A percentile compares a stretch with the other conserved stretches of the same genome.
Evolutionary conservation across 2,888 invertebrate genomes (phyloP).

Genomic region (Aphrophora alni): DNA sequence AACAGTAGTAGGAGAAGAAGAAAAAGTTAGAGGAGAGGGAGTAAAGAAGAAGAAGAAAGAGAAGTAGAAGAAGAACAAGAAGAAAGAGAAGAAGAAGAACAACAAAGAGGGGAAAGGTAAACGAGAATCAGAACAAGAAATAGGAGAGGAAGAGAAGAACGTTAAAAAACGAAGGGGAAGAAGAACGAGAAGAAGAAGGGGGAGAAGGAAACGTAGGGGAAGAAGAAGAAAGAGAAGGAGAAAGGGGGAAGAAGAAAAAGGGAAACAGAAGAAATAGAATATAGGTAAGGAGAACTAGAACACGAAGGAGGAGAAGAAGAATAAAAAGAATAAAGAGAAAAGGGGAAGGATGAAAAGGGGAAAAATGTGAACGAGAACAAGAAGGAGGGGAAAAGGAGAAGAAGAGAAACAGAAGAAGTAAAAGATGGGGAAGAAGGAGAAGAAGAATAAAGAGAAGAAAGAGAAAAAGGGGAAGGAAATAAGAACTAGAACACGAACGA

Average conservation of each 20-base stretch:
- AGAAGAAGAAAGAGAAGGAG: neutral
- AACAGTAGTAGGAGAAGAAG: neutral
- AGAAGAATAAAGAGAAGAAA: no score
- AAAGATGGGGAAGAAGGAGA: no score
- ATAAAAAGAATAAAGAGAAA: no score
- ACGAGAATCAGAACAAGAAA: neutral
- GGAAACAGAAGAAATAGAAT: no score
- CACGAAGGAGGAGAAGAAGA: no score
- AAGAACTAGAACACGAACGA: no score
- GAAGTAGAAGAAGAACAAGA: neutral
- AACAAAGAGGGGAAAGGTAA: neutral
- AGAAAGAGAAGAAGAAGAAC: neutral
- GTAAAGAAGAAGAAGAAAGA: neutral
- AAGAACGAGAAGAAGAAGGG: neutral
- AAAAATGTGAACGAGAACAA: no score
- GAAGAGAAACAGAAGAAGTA: no score
- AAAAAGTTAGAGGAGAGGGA: neutral
- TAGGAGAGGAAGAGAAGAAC: neutral
- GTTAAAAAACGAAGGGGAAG: neutral
- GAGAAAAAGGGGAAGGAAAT: no score
- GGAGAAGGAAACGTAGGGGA: neutral
- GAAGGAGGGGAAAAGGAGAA: no score
- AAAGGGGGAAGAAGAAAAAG: neutral
- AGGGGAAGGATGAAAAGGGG: no score
- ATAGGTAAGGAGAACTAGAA: no score